Evolutionary conservation across 2,888 invertebrate species (phyloP).

Genomic region (Troides oblongomaculatus): DNA sequence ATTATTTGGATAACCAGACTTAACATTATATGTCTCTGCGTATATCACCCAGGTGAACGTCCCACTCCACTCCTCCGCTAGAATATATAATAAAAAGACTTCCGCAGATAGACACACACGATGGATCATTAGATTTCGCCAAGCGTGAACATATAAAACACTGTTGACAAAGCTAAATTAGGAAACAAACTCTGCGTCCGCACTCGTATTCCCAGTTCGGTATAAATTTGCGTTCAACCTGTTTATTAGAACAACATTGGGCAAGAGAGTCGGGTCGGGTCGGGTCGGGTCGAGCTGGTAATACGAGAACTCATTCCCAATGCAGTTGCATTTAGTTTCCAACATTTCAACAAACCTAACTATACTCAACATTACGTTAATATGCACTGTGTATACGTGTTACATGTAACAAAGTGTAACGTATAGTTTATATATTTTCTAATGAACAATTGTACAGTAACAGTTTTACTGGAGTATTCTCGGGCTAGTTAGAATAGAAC

Average conservation of each 20-base stretch:
- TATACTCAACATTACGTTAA: not conserved
- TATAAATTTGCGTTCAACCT: conserved; percentile 57
- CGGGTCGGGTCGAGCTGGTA: conserved; percentile 35
- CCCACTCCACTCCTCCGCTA: no score
- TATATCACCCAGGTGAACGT: no score
- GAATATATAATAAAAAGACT: no score
- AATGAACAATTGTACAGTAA: no score
- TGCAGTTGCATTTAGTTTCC: conserved; percentile 23
- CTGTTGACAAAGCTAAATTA: not conserved
- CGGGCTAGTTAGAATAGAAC: no score
- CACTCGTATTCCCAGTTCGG: conserved; percentile 30
- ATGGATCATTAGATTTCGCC: not conserved
- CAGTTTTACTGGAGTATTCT: no score
- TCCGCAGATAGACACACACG: no score
- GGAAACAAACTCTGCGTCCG: conserved; percentile 31
- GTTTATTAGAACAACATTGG: conserved; percentile 52
- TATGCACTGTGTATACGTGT: not conserved
- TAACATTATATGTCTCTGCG: no score
- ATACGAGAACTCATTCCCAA: conserved; percentile 27
- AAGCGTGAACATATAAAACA: conserved; percentile 2
- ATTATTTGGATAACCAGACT: no score
- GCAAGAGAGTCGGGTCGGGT: conserved; percentile 35
- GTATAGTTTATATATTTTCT: no score
- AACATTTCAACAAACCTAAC: conserved; percentile 3
- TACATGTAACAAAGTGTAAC: no score